Base-by-base conservation (phyloP, 2,113 vertebrate genomes). In the Sphyrna mokarran region DNA sequence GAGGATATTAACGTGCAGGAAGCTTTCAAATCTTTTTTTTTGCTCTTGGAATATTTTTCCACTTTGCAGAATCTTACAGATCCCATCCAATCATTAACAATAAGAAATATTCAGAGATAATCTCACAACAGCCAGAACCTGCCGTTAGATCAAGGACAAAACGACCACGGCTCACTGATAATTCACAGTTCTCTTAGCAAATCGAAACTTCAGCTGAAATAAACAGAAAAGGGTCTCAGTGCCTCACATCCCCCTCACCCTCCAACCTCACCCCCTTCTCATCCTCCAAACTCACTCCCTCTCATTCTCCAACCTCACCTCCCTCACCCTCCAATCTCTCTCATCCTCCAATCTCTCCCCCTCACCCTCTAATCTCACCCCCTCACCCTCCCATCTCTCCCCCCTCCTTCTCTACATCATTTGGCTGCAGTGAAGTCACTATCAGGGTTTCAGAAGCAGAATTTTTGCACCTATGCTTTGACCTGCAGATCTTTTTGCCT, bases 391-490 rank as follows among this genome's bases (percentile, higher is more conserved):
- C 40, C 58, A 63, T 11, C 61, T 11, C 61, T 33, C 11, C 4
- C 66, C 14, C 69, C 5, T 72, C 22, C 69, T 23, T 76, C 69
- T 29, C 8, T 95, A 54, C 26, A 29, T 93, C 61, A 61, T 66
- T 37, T 33, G 61, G n/a, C 13, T 68, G 61, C 61, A 37, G 89
- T 66, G n/a, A 16, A 37, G n/a, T 66, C 58, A 66, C 89, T 63
- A 43, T 83, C 80, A 68, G 33, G 89, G 66, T 93, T 66, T 93
- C 89, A 66, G 63, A 93, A 93, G n/a, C 89, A 91, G 58, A 37
- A 66, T 66, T 66, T 72, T 26, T 68, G 13, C 40, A 95, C 5
- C 22, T 70, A 22, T 72, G 94, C 4, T 95, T 18, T 26, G 23
- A 14, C 13, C 13, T 26, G 1, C 68, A 48, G 22, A 69, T 66